Percentiles rank a stretch among this genome's conserved stretches.
Conservation (phyloP, 2,888 invertebrate species). For the Orchesella flavescens region DNA sequence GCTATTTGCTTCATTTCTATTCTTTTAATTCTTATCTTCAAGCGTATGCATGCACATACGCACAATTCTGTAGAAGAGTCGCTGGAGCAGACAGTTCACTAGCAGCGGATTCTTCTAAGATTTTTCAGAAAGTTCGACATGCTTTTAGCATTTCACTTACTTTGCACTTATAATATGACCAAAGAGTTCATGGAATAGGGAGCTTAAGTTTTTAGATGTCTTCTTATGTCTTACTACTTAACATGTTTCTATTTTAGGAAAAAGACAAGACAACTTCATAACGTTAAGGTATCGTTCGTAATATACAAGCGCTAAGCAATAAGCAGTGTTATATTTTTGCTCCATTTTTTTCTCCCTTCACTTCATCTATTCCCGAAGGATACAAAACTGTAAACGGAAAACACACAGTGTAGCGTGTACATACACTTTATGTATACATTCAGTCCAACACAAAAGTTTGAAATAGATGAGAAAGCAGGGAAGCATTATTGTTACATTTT, state of each 20-base stretch:
- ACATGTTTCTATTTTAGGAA: slow-evolving; percentile 54
- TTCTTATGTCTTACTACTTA: slow-evolving; percentile 46
- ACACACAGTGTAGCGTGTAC: neutral
- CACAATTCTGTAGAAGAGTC: neutral
- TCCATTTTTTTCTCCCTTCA: neutral
- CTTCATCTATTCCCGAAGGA: slow-evolving; percentile 25
- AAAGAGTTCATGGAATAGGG: too few relatives aligned
- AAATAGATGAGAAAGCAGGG: neutral
- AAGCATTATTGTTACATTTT: neutral
- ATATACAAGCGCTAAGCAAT: neutral
- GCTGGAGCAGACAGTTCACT: slow-evolving; percentile 13
- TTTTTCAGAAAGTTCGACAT: slow-evolving; percentile 48
- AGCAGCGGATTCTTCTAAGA: neutral
- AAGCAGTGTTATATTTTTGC: neutral
- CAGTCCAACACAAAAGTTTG: slow-evolving; percentile 24
- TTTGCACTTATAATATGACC: slow-evolving; percentile 33
- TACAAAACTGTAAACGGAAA: neutral
- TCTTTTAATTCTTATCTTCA: too few relatives aligned
- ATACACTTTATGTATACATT: slow-evolving; percentile 24
- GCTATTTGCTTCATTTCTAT: too few relatives aligned
- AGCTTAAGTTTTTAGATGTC: neutral
- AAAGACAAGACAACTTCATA: neutral
- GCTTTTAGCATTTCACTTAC: slow-evolving; percentile 38
- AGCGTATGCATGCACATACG: neutral
- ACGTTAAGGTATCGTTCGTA: too few relatives aligned